Evolutionary conservation across 2,113 vertebrate species (phyloP), one percentile per base, ranked within the genome.

Genomic region (Pholis gunnellus): DNA sequence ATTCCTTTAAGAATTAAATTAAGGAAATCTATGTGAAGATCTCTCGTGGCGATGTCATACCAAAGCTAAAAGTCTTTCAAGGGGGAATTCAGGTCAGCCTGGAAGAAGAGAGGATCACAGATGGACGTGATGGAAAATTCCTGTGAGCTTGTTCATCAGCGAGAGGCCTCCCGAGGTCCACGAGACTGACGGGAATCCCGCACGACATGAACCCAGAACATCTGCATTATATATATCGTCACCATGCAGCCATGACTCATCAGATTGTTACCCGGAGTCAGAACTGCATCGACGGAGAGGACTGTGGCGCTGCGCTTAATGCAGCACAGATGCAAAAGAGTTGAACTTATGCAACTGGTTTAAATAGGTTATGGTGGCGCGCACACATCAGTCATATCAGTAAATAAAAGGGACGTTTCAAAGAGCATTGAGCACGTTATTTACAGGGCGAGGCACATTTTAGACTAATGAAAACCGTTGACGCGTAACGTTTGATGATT

Each of bases 231-330:
- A 29, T 42, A 42, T 27, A 69, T 38, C 18, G 0, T 14, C 42
- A 4, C 14, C 57, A n/a, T n/a, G n/a, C n/a, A 11, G 50, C 31
- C n/a, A 9, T 87, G 88, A 90, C 71, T 88, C 84, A 83, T 63
- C 82, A 15, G 14, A n/a, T 22, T 20, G 31, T 8, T 34, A 31
- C 20, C 64, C 14, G 46, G 38, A 72, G 48, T 1, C 3, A 18
- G 18, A 25, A 29, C 29, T 22, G 46, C 18, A 34, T 10, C 11
- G 66, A 44, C 3, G 10, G 40, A 13, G 9, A 44, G n/a, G 27
- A 44, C 8, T 15, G 18, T 27, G 18, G 40, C 18, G 31, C 7
- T 29, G 25, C 0, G 25, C 38, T 64, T 64, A 82, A 79, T 54
- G 71, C 6, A 50, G 38, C 11, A 34, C 78, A 68, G 57, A 75